phyloP scores from a whole-genome alignment of 2,888 invertebrate species.

The Tenthredo distinguenda region DNA sequence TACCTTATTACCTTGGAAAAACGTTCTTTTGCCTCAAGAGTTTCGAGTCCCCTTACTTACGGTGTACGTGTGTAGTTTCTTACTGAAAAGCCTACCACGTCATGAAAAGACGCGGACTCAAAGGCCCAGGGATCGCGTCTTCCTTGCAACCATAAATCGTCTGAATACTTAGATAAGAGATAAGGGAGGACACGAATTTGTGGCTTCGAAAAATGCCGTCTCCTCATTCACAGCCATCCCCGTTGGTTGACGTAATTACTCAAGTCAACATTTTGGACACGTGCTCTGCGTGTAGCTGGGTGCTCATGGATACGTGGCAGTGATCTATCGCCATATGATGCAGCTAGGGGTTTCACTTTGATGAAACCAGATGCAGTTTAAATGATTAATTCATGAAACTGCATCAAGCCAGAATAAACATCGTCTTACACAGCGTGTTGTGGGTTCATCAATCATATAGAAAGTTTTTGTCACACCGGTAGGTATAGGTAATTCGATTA shows the following conservation, averaged over 20 bases:
- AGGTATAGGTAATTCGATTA: constrained; percentile 16
- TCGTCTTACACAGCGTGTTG: constrained; percentile 21
- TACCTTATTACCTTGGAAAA: not conserved
- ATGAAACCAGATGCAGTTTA: constrained; percentile 38
- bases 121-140: not conserved
- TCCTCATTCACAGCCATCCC: constrained; percentile 27
- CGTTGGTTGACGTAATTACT: constrained; percentile 42
- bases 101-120: not conserved
- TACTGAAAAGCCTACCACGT: not conserved
- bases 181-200: constrained; percentile 36
- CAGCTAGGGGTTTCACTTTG: constrained; percentile 42
- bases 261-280: constrained; percentile 47
- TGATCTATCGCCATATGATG: constrained; percentile 24
- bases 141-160: constrained; percentile 36
- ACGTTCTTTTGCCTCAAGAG: not conserved
- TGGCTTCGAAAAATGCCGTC: constrained; percentile 14
- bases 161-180: constrained; percentile 43
- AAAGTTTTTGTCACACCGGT: constrained; percentile 25
- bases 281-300: constrained; percentile 23
- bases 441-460: constrained; percentile 41
- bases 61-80: not conserved
- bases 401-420: constrained; percentile 42
- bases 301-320: constrained; percentile 29
- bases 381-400: constrained; percentile 51
- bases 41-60: not conserved